These are phyloP conservation scores for Gobio occitaniae DNA, from an alignment of 2,797 vertebrate species.

Conservation along the genomic window DNA sequence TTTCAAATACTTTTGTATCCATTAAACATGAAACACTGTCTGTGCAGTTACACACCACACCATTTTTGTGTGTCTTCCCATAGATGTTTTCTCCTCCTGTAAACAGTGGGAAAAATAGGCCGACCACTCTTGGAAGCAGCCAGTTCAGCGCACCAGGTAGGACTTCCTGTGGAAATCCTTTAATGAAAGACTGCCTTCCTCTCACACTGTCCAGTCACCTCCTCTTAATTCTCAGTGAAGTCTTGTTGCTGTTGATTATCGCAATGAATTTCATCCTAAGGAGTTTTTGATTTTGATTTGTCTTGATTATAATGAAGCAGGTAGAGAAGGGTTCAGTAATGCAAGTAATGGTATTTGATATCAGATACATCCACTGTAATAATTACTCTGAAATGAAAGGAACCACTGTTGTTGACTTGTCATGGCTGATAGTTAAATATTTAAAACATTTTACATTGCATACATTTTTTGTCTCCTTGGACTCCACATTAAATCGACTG, in stretches of 20 bases:
- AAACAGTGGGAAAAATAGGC: constrained; percentile 95
- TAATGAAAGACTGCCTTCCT: constrained; percentile 43
- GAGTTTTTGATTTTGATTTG: constrained; percentile 51
- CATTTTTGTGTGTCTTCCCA: constrained; percentile 67
- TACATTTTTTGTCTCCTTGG: not conserved
- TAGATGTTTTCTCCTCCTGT: constrained; percentile 99
- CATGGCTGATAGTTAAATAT: not conserved
- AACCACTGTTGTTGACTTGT: constrained; percentile 47
- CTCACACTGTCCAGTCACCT: constrained; percentile 11
- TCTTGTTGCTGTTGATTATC: constrained; percentile 50
- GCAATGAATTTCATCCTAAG: constrained; percentile 49
- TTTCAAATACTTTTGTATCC: not conserved
- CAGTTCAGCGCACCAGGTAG: constrained; percentile 98
- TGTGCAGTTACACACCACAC: constrained; percentile 10
- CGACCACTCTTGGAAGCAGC: constrained; percentile 96
- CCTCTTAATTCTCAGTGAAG: constrained; percentile 20
- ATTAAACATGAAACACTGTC: not conserved
- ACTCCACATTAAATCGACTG: not conserved
- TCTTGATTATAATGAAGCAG: constrained; percentile 59
- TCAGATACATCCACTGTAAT: constrained; percentile 63
- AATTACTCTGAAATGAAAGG: constrained; percentile 62
- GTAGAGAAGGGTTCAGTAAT: constrained; percentile 57
- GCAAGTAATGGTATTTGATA: constrained; percentile 62
- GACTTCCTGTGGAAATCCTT: constrained; percentile 64
- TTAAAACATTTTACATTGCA: not conserved